Evolutionary conservation across 2,113 vertebrate genomes (phyloP).

Genomic region (Perca flavescens): DNA sequence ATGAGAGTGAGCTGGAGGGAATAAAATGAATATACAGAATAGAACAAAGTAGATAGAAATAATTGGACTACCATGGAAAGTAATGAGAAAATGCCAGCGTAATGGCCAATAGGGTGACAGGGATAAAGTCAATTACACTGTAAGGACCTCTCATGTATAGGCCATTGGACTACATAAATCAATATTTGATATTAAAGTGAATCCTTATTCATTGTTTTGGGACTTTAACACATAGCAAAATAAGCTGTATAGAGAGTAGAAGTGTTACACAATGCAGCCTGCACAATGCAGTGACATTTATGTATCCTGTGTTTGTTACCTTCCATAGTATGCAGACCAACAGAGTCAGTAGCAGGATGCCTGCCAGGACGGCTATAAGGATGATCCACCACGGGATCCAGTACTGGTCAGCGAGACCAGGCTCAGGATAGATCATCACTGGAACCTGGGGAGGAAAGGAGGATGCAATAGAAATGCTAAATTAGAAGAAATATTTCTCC

Average conservation of each 20-base stretch:
- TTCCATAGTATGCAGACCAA: constrained; percentile 91
- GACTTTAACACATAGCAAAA: not conserved
- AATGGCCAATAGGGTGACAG: not conserved
- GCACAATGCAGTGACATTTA: not conserved
- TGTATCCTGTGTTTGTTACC: constrained; percentile 79
- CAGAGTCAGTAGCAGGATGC: constrained; percentile 88
- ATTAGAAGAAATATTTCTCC: not conserved
- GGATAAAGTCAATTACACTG: not conserved
- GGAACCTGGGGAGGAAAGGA: constrained; percentile 81
- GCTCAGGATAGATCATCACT: constrained; percentile 92
- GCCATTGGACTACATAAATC: not conserved
- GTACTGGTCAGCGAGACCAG: constrained; percentile 81
- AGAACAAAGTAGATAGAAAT: constrained; percentile 31
- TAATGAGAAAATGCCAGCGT: constrained; percentile 4
- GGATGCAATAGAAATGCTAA: not conserved
- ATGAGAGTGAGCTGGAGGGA: constrained; percentile 44
- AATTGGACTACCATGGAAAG: not conserved
- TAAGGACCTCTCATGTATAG: not conserved
- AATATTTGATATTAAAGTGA: not conserved
- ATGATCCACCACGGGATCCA: constrained; percentile 94
- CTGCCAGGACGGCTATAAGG: constrained; percentile 89
- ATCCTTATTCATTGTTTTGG: not conserved
- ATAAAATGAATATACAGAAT: constrained; percentile 46
- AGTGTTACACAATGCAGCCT: not conserved
- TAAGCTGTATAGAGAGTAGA: not conserved